A percentile compares a stretch with the other conserved stretches of the same genome.
These are phyloP conservation scores for Oreochromis mossambicus DNA, from an alignment of 2,797 vertebrate genomes.

Conservation along the genomic window DNA sequence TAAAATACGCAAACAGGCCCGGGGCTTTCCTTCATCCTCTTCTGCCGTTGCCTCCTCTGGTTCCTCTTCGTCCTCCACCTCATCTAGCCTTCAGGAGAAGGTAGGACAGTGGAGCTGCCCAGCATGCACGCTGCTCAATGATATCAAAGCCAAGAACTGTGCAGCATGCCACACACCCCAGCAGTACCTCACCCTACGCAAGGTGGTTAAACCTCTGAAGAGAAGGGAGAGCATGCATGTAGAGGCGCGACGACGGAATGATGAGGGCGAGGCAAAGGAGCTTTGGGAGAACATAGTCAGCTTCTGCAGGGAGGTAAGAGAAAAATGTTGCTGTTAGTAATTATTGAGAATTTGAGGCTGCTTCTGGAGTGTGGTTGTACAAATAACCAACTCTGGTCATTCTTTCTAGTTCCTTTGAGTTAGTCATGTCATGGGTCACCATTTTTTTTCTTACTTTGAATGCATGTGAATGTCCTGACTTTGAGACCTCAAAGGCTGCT, in stretches of 20 bases:
- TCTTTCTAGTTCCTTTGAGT: neutral
- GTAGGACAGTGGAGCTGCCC: constrained; percentile 88
- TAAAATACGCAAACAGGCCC: constrained; percentile 75
- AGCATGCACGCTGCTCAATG: constrained; percentile 92
- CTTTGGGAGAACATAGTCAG: constrained; percentile 96
- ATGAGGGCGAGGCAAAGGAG: constrained; percentile 95
- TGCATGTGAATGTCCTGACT: neutral
- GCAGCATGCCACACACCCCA: constrained; percentile 92
- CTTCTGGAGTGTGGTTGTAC: neutral
- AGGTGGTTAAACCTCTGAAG: constrained; percentile 81
- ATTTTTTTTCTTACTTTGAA: neutral
- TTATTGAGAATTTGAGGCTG: neutral
- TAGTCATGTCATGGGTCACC: neutral
- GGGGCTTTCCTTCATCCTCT: constrained; percentile 69
- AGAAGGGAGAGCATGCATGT: constrained; percentile 94
- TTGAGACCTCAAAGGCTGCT: neutral
- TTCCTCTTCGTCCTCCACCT: constrained; percentile 49
- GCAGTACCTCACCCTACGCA: constrained; percentile 83
- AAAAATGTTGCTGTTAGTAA: neutral
- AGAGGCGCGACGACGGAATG: constrained; percentile 89
- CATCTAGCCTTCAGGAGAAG: constrained; percentile 68
- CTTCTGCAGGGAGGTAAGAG: constrained; percentile 93
- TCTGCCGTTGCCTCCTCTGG: constrained; percentile 41
- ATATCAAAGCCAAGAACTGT: constrained; percentile 86
- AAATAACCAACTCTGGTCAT: neutral